Evolutionary conservation across 2,888 invertebrate species (phyloP), one percentile per base, ranked within the genome.

Genomic region (Trissolcus japonicus): DNA sequence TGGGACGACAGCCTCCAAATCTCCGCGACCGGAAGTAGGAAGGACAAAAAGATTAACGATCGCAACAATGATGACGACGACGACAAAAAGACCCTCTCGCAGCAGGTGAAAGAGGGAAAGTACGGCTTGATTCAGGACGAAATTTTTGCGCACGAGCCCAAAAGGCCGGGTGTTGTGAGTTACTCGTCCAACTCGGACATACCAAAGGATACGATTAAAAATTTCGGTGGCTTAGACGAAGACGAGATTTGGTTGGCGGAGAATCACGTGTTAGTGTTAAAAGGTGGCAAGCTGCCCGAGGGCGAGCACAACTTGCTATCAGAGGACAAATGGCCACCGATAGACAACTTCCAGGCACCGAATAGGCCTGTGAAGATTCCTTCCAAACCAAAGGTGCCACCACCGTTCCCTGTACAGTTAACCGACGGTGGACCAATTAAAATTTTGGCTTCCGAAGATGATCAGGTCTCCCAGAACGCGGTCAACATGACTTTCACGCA

Each of bases 371-470:
- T 96, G 86, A 95, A 95, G 90, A 92, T 96, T 84, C 96, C 96
- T 51, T 90, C 93, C 61, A 93, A 94, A 89, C 95, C 96, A 9
- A 94, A 94, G 89, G 93, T 96, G 84, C 96, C 96, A 90, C 96
- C 96, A 92, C 96, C 96, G 91, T 96, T 96, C 94, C 96, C 96
- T 88, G 94, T 96, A 90, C 96, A 95, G 91, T 93, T 96, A 89
- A 92, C 92, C 89, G 95, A 96, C 88, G 92, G 94, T 87, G 96
- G 95, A 86, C 96, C 96, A 88, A 92, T 96, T 90, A 94, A 95
- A 91, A 94, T 96, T 92, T 92, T 96, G 90, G 94, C 95, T 89
- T 92, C 93, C 90, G 94, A 95, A 91, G 92, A 93, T 85, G 93
- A 94, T 91, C 91, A 93, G 91, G 92, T 94, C 91, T 66, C 69